Evolutionary conservation across 2,797 vertebrate genomes (phyloP), one percentile per base, ranked within the genome.

Genomic region (Poeciliopsis turneri): DNA sequence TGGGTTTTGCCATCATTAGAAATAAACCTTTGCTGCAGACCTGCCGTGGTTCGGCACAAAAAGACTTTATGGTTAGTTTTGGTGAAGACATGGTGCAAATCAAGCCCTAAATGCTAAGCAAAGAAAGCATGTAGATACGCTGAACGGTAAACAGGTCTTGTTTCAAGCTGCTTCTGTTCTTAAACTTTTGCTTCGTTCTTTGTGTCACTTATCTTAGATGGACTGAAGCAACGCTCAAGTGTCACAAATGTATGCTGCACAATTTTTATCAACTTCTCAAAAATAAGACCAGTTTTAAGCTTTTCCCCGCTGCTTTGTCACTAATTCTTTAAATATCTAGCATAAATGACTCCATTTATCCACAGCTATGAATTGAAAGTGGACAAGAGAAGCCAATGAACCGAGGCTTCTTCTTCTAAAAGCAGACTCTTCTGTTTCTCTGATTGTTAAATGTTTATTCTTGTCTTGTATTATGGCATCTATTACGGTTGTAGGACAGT

Each of bases 141-240:
- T 5, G 33, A 79, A 64, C 33, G 74, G 20, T 43, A 25, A 43
- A 25, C 25, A 5, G 36, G 36, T 11, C 36, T 39, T 41, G 41
- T 76, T 43, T 46, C 69, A 51, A 53, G 11, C 11, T 28, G 59
- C 25, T 30, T 39, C n/a, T 46, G 5, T 61, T 75, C 25, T 68
- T 8, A 11, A 59, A 74, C 71, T 74, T 45, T 71, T n/a, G 15
- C 25, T 51, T 45, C 55, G 8, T 64, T 18, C 55, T 81, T 78
- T 78, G 69, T 12, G 64, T 59, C 77, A 66, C 53, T 79, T 41
- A 75, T 75, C 79, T 74, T 33, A 5, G 59, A 61, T 83, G 76
- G 78, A 75, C 64, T 74, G 41, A 85, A 49, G 36, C 23, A 0
- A 36, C 20, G 25, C 66, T 82, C 68, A 78, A 28, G 53, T 39